A percentile compares a stretch with the other conserved stretches of the same genome.
Conservation (phyloP, 2,888 invertebrate species). For the Acrobasis repandana region DNA sequence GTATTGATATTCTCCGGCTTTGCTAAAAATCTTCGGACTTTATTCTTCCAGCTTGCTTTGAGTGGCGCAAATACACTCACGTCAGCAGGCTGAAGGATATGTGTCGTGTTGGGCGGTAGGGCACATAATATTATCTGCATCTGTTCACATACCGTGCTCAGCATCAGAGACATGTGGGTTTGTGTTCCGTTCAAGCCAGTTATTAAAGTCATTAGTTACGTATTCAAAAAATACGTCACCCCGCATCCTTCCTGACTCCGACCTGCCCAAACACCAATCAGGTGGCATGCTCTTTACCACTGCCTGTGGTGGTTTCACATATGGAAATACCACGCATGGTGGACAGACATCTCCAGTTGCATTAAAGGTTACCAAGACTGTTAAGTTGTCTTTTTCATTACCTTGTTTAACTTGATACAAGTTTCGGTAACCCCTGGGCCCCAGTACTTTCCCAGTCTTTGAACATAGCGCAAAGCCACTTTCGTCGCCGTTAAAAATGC, state of each 20-base stretch:
- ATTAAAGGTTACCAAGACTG: background rate
- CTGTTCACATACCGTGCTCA: background rate
- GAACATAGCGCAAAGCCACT: background rate
- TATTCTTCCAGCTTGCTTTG: background rate
- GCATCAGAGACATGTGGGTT: background rate
- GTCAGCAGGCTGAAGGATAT: background rate
- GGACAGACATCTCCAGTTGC: background rate
- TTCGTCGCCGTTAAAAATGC: conserved; percentile 1
- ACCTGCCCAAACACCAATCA: background rate
- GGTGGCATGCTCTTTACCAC: conserved; percentile 3
- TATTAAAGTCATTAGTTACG: too few relatives aligned
- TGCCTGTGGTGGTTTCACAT: background rate
- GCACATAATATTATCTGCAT: background rate
- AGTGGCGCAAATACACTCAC: background rate
- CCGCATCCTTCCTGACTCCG: conserved; percentile 1
- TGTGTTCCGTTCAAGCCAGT: background rate
- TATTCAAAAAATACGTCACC: too few relatives aligned
- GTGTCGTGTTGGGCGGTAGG: background rate
- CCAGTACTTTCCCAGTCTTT: background rate
- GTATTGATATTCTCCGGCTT: background rate
- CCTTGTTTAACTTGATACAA: background rate
- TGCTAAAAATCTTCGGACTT: background rate
- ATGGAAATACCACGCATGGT: background rate
- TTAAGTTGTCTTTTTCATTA: background rate
- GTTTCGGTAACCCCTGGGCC: background rate